phyloP scores from a whole-genome alignment of 2,888 invertebrate genomes.

The Nymphalis urticae region DNA sequence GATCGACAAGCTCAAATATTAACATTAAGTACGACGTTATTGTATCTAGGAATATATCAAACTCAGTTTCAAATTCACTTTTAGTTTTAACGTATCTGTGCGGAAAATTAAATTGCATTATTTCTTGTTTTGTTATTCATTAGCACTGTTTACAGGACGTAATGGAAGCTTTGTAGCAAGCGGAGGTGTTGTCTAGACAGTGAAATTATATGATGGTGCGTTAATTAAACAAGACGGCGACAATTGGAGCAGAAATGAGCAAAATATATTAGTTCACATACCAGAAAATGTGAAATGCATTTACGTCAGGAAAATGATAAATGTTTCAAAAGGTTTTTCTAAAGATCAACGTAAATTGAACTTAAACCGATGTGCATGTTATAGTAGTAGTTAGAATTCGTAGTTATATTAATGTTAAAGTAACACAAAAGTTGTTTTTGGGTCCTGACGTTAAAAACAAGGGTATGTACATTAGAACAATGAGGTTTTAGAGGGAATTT shows the following conservation, averaged over 20 bases:
- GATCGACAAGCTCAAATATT: neutral
- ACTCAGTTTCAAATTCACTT: conserved; percentile 65
- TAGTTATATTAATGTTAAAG: conserved; percentile 18
- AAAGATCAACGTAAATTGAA: neutral
- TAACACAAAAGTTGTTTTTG: conserved; percentile 37
- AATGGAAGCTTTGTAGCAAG: conserved; percentile 37
- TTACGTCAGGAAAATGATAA: conserved; percentile 21
- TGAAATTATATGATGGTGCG: conserved; percentile 59
- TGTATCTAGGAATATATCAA: conserved; percentile 33
- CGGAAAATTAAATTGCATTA: conserved; percentile 65
- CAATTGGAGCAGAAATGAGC: conserved; percentile 58
- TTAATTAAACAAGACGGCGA: conserved; percentile 58
- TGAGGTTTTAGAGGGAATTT: conserved; percentile 62
- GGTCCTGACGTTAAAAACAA: conserved; percentile 56
- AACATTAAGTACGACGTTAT: neutral
- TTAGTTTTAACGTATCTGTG: conserved; percentile 57
- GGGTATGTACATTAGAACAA: conserved; percentile 65
- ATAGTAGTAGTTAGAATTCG: neutral
- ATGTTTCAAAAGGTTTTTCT: conserved; percentile 2
- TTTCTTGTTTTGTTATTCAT: conserved; percentile 58
- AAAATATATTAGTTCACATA: conserved; percentile 43
- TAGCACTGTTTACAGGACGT: conserved; percentile 27
- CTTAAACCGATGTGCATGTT: neutral
- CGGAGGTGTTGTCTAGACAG: conserved; percentile 60
- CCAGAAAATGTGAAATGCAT: conserved; percentile 35